Base-by-base conservation (phyloP, 2,797 vertebrate species). In the Ceryle rudis region DNA sequence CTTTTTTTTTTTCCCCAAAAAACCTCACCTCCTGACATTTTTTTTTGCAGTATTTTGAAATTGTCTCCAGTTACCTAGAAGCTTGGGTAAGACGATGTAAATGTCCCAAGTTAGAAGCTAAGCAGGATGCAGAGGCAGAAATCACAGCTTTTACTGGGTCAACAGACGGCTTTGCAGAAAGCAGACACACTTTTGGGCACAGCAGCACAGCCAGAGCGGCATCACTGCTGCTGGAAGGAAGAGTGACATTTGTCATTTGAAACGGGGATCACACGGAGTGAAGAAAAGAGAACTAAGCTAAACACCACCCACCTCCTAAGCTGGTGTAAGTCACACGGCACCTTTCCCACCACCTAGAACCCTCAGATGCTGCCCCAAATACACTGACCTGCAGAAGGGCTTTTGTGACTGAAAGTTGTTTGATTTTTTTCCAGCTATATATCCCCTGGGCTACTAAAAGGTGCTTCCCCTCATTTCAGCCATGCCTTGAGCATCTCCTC, bases 231-330 rank as follows among this genome's bases (percentile, higher is more conserved):
- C 71, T n/a, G 37, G 37, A 14, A 81, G 41, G 52, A 15, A 51
- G 37, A 51, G 39, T 17, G 42, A 33, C 31, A 5, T 58, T 52
- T 42, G 31, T 54, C 65, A 35, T 58, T 58, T 54, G 77, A 73
- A 70, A n/a, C 0, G 0, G 61, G 54, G n/a, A 61, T 26, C 28
- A 14, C 1, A 3, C 0, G 1, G 31, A 2, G 0, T 31, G 71
- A 62, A 28, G 33, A 47, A 18, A 39, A 70, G 22, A 60, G 49
- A 64, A 23, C 13, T 28, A 25, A 64, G 23, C 6, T 13, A 5
- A 79, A 47, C 15, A 60, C 1, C 39, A 39, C 14, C 23, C 28
- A 9, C 18, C 37, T 39, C 64, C 26, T 22, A 49, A 64, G 16
- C 35, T 60, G 42, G 16, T 3, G 6, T 25, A 33, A 42, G 47